Conservation (phyloP, 2,888 invertebrate species). For the Scaptomyza reducta region DNA sequence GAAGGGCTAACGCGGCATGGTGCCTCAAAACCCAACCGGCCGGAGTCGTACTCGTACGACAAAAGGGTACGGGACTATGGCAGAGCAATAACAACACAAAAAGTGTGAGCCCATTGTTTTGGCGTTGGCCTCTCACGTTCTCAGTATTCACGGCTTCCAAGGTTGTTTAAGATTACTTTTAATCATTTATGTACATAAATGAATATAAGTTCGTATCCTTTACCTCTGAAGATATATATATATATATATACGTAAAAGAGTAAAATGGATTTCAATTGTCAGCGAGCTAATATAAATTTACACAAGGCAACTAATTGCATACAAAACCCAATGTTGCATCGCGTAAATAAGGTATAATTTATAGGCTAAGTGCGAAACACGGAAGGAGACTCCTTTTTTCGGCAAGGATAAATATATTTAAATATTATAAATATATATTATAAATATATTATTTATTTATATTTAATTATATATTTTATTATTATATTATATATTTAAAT, state of each 20-base stretch:
- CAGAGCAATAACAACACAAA: conserved; percentile 10
- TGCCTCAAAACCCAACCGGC: background rate
- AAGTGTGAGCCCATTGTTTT: conserved; percentile 49
- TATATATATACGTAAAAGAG: background rate
- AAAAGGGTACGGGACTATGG: background rate
- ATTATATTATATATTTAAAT: too few species aligned
- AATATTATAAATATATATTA: too few species aligned
- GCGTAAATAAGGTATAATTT: too few species aligned
- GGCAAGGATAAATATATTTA: background rate
- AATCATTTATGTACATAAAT: background rate
- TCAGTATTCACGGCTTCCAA: conserved; percentile 20
- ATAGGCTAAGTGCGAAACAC: too few species aligned
- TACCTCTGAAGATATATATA: background rate
- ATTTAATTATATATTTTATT: too few species aligned
- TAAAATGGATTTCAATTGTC: background rate
- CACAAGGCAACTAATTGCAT: too few species aligned
- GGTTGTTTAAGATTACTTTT: conserved; percentile 5
- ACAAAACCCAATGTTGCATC: too few species aligned
- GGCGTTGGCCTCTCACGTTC: conserved; percentile 9
- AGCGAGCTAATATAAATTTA: background rate
- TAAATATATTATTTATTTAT: too few species aligned
- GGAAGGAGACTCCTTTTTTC: background rate
- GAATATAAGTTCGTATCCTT: background rate
- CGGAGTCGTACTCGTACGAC: background rate
- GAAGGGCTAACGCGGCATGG: conserved; percentile 5